Evolutionary conservation across 2,888 invertebrate genomes (phyloP), one percentile per base, ranked within the genome.

Genomic region (Diadromus collaris): DNA sequence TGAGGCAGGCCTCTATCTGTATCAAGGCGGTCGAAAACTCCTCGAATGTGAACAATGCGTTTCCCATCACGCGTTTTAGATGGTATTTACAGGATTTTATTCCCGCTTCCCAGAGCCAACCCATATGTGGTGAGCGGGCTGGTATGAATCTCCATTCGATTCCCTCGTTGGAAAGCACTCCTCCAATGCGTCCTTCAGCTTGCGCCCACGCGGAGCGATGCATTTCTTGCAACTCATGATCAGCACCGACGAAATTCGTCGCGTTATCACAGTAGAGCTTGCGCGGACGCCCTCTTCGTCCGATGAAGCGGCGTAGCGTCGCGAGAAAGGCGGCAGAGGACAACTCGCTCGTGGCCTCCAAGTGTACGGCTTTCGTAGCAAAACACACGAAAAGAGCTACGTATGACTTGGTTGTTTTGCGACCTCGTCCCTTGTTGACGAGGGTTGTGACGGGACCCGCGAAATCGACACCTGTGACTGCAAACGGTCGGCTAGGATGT

Each of bases 71-170:
- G n/a, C 85, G 74, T 58, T 83, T 81, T n/a, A 87, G 56, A 75
- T 86, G 86, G 70, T 72, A 71, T 61, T 88, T 88, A 7, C 81
- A 75, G 1, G 83, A 82, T 69, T 85, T 85, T 5, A 87, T 83
- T 10, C 81, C 85, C 1, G 84, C 82, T 58, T 87, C 87, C 86
- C 85, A 86, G 7, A 86, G 54, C 10, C 86, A 86, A 7, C 86
- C 86, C 70, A 84, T 84, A 67, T 86, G 84, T 1, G 84, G 84
- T 7, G 83, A 80, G 21, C 60, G 51, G 7, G 85, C 78, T 1
- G 86, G 85, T 63, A 85, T 86, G 58, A 87, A 88, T 19, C 82
- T 69, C 86, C 85, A 87, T 13, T 76, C 63, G 27, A 78, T 56
- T n/a, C 44, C 44, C 29, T 77, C 64, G 34, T 32, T 67, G 13